phyloP scores from a whole-genome alignment of 2,888 invertebrate species.

The Acronicta psi region DNA sequence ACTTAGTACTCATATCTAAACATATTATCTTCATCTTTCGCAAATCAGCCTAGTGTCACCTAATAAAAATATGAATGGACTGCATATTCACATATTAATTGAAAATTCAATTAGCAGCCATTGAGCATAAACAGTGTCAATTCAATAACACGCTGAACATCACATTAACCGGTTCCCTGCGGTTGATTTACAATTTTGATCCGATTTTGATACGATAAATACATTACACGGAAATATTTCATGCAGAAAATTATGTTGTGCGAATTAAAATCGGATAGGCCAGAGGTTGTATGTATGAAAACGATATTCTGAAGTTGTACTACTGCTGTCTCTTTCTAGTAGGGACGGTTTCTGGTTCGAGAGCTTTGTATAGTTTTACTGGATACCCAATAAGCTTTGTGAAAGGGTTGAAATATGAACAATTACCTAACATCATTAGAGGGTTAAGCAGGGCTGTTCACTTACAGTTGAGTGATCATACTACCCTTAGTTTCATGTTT shows the following conservation, averaged over 20 bases:
- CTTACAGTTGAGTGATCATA: constrained; percentile 16
- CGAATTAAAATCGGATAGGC: not conserved
- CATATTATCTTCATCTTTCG: no score
- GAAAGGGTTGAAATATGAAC: constrained; percentile 9
- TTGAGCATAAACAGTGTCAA: constrained; percentile 6
- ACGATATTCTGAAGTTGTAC: no score
- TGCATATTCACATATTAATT: not conserved
- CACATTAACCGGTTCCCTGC: constrained; percentile 12
- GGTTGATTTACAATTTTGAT: constrained; percentile 12
- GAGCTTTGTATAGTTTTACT: not conserved
- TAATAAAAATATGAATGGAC: no score
- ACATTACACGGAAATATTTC: not conserved
- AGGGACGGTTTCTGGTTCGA: no score
- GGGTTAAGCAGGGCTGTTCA: constrained; percentile 2
- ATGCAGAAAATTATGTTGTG: not conserved
- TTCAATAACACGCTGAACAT: constrained; percentile 2
- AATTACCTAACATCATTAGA: constrained; percentile 16
- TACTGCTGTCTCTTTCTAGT: no score
- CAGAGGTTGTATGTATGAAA: no score
- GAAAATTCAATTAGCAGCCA: not conserved
- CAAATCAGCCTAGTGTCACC: no score
- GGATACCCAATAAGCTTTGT: not conserved
- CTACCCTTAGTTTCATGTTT: not conserved
- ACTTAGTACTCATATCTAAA: no score
- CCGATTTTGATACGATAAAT: constrained; percentile 5